A percentile compares a stretch with the other conserved stretches of the same genome.
These are phyloP conservation scores for Psilanteris sp. DNA, from an alignment of 1,140 invertebrate species.

Conservation along the genomic window DNA sequence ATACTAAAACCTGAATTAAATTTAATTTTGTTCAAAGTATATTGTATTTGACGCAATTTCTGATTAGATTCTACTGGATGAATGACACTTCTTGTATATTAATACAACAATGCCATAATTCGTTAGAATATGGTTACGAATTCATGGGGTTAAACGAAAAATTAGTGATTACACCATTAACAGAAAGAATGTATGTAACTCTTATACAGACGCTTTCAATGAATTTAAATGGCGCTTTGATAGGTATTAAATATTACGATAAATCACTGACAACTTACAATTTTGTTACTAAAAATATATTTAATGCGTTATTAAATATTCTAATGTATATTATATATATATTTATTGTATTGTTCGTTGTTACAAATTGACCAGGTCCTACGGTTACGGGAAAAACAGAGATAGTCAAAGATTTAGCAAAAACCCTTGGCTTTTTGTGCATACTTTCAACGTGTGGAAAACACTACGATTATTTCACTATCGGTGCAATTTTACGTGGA, in stretches of 20 bases:
- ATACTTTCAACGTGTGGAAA: constrained; percentile 95
- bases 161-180: constrained; percentile 93
- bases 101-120: constrained; percentile 90
- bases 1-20: too few species aligned
- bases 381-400: constrained; percentile 94
- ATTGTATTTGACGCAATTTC: too few species aligned
- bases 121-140: constrained; percentile 94
- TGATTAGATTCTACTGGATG: constrained; percentile 90
- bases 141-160: constrained; percentile 95
- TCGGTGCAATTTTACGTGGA: constrained; percentile 91
- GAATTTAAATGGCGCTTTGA: constrained; percentile 92
- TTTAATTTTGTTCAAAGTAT: too few species aligned
- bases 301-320: too few species aligned
- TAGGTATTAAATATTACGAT: constrained; percentile 77
- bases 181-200: constrained; percentile 93
- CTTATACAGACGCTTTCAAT: constrained; percentile 94
- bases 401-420: constrained; percentile 93
- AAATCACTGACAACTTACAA: too few species aligned
- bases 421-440: constrained; percentile 91
- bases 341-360: too few species aligned
- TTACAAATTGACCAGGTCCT: constrained; percentile 82
- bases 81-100: constrained; percentile 88
- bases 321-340: too few species aligned
- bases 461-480: constrained; percentile 92
- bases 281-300: too few species aligned